These are phyloP conservation scores for Pemphigus obesinymphae DNA, from an alignment of 1,140 invertebrate genomes.

Conservation along the genomic window DNA sequence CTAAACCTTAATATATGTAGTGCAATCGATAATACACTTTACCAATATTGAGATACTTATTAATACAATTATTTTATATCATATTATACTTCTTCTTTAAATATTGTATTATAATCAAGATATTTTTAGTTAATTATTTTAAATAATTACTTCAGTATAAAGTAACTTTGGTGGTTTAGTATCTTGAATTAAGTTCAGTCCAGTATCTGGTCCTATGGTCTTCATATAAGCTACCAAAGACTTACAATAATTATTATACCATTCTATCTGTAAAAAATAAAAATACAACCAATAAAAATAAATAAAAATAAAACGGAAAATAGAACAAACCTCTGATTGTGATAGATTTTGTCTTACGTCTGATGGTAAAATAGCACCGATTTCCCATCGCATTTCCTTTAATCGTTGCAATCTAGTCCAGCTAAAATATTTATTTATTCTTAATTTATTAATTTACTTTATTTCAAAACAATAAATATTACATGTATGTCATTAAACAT, in stretches of 20 bases:
- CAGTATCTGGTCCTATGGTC: constrained; percentile 69
- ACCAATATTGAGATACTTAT: too few species aligned
- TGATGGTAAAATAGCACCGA: constrained; percentile 80
- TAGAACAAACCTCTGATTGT: constrained; percentile 62
- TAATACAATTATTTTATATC: too few species aligned
- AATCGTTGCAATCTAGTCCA: constrained; percentile 76
- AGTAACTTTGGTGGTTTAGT: constrained; percentile 87
- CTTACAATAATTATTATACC: constrained; percentile 85
- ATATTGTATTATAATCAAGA: not conserved
- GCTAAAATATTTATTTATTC: constrained; percentile 49
- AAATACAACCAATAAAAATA: not conserved
- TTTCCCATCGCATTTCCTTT: constrained; percentile 82
- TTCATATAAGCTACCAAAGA: constrained; percentile 85
- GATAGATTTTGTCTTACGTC: constrained; percentile 78
- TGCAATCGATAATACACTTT: too few species aligned
- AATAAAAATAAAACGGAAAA: not conserved
- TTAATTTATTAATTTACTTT: not conserved
- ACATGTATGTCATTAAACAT: constrained; percentile 83
- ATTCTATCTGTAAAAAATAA: constrained; percentile 58
- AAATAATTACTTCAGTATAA: constrained; percentile 70
- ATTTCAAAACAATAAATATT: constrained; percentile 48
- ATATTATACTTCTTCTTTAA: not conserved
- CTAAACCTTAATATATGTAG: too few species aligned
- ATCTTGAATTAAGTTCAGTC: constrained; percentile 81
- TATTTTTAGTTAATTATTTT: not conserved